Percentiles rank a stretch among this genome's conserved stretches.
Evolutionary conservation across 2,888 invertebrate genomes (phyloP).

Genomic region (Eupithecia exiguata): DNA sequence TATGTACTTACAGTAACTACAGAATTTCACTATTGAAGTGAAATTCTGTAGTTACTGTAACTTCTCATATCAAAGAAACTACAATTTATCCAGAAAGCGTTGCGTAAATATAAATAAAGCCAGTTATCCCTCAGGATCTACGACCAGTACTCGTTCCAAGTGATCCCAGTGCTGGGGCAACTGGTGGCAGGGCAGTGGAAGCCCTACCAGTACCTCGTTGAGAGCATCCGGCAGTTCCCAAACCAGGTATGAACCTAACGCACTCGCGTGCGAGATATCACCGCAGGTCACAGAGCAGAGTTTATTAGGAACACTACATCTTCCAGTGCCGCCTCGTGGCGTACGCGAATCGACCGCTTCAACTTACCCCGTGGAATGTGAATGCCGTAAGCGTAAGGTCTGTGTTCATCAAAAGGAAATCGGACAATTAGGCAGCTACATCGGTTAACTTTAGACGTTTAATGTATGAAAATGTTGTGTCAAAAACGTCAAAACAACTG

Average conservation of each 20-base stretch:
- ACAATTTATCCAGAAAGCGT: too few relatives aligned
- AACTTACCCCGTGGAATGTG: background rate
- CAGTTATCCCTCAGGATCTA: slow-evolving; percentile 86
- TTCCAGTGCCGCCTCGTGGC: background rate
- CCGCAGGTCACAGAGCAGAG: background rate
- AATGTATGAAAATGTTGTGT: too few relatives aligned
- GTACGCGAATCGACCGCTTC: too few relatives aligned
- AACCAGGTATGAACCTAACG: slow-evolving; percentile 86
- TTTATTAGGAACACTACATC: background rate
- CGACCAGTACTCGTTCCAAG: slow-evolving; percentile 98
- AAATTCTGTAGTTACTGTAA: too few relatives aligned
- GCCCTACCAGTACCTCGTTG: slow-evolving; percentile 98
- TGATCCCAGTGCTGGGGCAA: slow-evolving; percentile 98
- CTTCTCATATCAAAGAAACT: too few relatives aligned
- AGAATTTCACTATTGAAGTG: too few relatives aligned
- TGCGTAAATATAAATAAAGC: too few relatives aligned
- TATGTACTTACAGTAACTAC: too few relatives aligned
- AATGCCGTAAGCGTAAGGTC: background rate
- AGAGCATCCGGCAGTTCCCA: slow-evolving; percentile 98
- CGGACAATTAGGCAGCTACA: too few relatives aligned
- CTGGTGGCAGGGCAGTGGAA: slow-evolving; percentile 97
- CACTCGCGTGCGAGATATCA: background rate
- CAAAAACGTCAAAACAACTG: too few relatives aligned
- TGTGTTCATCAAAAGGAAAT: too few relatives aligned
- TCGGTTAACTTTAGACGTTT: too few relatives aligned